Base-by-base conservation (phyloP, 1,140 invertebrate genomes). In the Chironomus striatipennis region DNA sequence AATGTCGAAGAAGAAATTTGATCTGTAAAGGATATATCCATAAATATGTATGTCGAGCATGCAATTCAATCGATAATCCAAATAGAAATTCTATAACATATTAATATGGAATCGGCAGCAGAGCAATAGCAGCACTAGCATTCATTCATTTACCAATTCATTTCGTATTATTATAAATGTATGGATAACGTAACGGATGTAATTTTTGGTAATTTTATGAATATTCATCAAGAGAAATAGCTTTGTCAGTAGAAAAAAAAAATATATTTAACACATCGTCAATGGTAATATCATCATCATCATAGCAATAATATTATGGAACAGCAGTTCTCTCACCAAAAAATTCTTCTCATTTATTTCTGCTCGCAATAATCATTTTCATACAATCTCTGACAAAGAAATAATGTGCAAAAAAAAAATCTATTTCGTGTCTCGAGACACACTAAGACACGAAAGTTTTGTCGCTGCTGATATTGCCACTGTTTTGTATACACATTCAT, bases 191-290 rank as follows among this genome's bases (percentile, higher is more conserved):
- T 57, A 57, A 57, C 47, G 47, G 47, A 57, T 57, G 47, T 57
- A 57, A 57, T 34, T 34, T 34, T 34, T 34, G 24, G 24, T 34
- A 34, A 34, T 57, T 57, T 57, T 57, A 57, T 57, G 47, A 57
- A 57, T 57, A 57, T 57, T 57, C 47, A 57, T 57, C 47, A 57
- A 57, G 47, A 57, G 47, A 57, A 57, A 57, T 57, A n/a, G 47
- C 47, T 57, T 57, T 57, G 47, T 57, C 47, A 57, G 47, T 15
- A n/a, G 47, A 57, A 34, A 34, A 34, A 34, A 34, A 34, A 34
- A 34, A 57, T 12, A 57, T 57, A 57, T 57, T 57, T 57, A 57
- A 57, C 47, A 57, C 47, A 57, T 57, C 47, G 47, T 34, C 24
- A 34, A 34, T 34, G 24, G 24, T 57, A 57, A 57, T 57, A 57